Percentiles rank a stretch among this genome's conserved stretches.
Evolutionary conservation across 2,797 vertebrate genomes (phyloP).

Genomic region (Anableps anableps): DNA sequence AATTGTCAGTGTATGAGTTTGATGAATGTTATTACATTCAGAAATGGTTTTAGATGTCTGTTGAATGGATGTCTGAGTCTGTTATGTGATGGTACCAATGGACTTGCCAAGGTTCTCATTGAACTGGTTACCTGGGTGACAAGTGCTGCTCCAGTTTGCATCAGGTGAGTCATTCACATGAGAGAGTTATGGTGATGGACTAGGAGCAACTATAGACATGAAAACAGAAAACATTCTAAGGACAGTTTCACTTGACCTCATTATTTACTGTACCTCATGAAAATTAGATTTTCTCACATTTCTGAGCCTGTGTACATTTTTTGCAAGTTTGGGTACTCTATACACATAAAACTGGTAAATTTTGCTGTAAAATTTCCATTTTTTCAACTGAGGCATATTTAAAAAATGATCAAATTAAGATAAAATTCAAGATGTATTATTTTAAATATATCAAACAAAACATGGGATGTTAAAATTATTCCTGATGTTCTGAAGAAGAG

Average conservation of each 20-base stretch:
- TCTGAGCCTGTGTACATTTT: not conserved
- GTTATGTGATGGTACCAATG: not conserved
- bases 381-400: too few species aligned
- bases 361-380: not conserved
- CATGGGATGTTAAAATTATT: not conserved
- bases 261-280: not conserved
- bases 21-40: not conserved
- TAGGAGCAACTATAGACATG: not conserved
- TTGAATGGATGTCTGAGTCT: not conserved
- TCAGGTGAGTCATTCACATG: slow-evolving; percentile 4
- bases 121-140: not conserved
- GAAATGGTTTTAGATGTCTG: not conserved
- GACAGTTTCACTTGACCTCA: not conserved
- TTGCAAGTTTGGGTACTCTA: not conserved
- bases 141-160: not conserved
- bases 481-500: too few species aligned
- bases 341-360: not conserved
- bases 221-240: not conserved
- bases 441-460: not conserved
- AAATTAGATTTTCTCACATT: not conserved
- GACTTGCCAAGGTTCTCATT: not conserved
- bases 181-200: not conserved
- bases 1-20: not conserved
- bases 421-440: not conserved
- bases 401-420: not conserved